Percentiles rank a stretch among this genome's conserved stretches.
Evolutionary conservation across 2,113 vertebrate species (phyloP).

Genomic region (Natator depressus): DNA sequence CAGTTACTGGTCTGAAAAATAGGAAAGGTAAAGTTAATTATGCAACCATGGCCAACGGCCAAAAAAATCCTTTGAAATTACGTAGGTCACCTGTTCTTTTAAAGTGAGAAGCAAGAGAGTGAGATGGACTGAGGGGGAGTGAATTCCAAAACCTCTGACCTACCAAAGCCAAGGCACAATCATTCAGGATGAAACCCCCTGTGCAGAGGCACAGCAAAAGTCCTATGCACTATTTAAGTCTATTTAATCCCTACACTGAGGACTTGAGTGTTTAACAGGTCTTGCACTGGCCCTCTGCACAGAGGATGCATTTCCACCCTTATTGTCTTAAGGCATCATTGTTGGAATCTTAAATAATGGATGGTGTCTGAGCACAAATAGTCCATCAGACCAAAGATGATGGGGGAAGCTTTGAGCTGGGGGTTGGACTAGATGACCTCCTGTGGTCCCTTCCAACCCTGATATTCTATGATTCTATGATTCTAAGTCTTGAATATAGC

Average conservation of each 20-base stretch:
- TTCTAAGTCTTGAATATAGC: neutral
- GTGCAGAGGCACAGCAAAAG: neutral
- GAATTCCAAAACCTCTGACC: neutral
- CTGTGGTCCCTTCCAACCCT: too few species aligned
- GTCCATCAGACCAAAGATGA: accelerated
- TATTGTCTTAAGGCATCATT: neutral
- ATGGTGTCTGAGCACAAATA: neutral
- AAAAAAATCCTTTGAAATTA: neutral
- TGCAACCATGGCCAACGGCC: neutral
- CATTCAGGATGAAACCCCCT: neutral
- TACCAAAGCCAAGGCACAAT: neutral
- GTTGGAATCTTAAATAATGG: neutral
- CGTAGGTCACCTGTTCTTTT: neutral
- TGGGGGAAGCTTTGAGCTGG: too few species aligned
- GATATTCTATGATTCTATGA: too few species aligned
- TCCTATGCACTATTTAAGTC: neutral
- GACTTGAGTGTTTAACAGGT: neutral
- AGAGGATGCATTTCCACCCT: neutral
- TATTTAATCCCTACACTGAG: neutral
- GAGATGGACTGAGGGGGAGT: neutral
- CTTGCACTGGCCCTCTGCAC: neutral
- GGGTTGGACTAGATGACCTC: too few species aligned
- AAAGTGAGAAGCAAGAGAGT: neutral
- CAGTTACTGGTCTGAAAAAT: neutral
- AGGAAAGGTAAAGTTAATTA: neutral